Conservation (phyloP, 2,113 vertebrate species). For the Harpagus bidentatus region DNA sequence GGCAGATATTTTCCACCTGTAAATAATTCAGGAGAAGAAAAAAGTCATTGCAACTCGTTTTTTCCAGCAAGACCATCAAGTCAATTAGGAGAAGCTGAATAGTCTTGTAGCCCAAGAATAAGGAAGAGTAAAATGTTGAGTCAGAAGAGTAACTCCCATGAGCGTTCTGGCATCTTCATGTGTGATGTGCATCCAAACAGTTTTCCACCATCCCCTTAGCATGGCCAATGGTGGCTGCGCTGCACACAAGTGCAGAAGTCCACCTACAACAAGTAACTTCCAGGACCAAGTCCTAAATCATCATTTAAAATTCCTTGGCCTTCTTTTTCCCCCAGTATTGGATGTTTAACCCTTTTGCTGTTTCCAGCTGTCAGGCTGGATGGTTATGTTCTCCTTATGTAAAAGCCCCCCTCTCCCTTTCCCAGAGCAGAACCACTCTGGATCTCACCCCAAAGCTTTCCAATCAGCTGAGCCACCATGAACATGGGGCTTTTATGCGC, state of each 20-base stretch:
- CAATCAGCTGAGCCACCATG: not conserved
- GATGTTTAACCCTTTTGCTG: not conserved
- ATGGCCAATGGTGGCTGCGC: not conserved
- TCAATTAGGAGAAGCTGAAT: constrained; percentile 31
- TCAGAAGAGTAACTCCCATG: constrained; percentile 7
- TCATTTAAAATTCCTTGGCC: not conserved
- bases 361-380: not conserved
- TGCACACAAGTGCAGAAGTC: not conserved
- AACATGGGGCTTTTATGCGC: rapidly evolving
- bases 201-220: not conserved
- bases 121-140: not conserved
- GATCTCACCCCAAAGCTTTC: not conserved
- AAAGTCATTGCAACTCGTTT: not conserved
- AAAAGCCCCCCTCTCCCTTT: not conserved
- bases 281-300: not conserved
- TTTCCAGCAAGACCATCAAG: constrained; percentile 44
- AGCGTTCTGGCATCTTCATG: not conserved
- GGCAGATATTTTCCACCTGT: constrained; percentile 56
- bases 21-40: constrained; percentile 62
- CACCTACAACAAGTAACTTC: not conserved
- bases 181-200: not conserved
- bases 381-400: not conserved
- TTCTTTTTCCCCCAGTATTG: not conserved
- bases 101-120: not conserved
- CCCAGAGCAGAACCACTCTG: not conserved